Percentiles rank a stretch among this genome's conserved stretches.
Evolutionary conservation across 2,113 vertebrate genomes (phyloP).

Genomic region (Anarhynchus alexandrinus): DNA sequence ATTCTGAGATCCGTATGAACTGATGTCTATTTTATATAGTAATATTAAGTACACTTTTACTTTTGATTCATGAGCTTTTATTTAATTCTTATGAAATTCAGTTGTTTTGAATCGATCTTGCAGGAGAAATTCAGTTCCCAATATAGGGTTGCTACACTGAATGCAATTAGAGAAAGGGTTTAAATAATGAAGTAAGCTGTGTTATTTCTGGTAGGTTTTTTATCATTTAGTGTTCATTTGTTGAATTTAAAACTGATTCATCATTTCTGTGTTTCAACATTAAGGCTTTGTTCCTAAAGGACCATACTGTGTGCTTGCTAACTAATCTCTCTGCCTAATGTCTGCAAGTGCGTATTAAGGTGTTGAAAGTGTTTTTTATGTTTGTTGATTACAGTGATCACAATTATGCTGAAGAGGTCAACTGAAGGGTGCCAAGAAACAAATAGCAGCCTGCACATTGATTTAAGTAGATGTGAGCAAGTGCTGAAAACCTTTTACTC

Average conservation of each 20-base stretch:
- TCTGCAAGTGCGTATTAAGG: not conserved
- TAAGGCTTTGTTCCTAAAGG: not conserved
- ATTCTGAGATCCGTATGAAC: not conserved
- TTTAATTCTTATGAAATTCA: not conserved
- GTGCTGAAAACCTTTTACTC: not conserved
- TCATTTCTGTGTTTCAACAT: not conserved
- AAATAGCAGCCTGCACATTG: not conserved
- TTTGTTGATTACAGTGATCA: not conserved
- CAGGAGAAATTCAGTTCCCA: not conserved
- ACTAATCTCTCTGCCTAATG: not conserved
- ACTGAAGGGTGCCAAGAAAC: not conserved
- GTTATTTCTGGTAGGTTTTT: not conserved
- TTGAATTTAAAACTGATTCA: not conserved
- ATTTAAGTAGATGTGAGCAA: not conserved
- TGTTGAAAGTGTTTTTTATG: not conserved
- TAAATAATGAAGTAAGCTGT: not conserved
- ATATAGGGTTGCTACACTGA: not conserved
- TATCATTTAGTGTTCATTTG: not conserved
- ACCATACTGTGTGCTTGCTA: not conserved
- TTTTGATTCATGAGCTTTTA: not conserved
- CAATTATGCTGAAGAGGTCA: not conserved
- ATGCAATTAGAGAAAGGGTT: not conserved
- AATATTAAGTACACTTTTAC: not conserved
- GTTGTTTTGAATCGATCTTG: not conserved
- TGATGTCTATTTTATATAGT: not conserved